Conservation (phyloP, 2,888 invertebrate species). For the Schizaphis graminum region DNA sequence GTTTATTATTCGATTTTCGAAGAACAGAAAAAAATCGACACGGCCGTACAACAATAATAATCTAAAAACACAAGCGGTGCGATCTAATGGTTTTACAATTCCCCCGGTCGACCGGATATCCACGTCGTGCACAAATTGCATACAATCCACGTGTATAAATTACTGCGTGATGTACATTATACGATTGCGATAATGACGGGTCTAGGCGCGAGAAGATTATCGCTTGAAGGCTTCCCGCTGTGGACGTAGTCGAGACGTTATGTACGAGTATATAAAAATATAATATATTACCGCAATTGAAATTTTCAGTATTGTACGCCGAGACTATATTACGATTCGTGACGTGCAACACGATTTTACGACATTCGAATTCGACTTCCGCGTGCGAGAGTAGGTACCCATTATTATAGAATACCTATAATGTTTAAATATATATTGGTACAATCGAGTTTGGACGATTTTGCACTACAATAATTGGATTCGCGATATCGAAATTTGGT, state of each 20-base stretch:
- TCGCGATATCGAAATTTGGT: not conserved
- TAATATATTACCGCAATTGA: not conserved
- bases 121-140: not conserved
- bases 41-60: too few relatives aligned
- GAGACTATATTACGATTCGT: conserved; percentile 9
- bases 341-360: conserved; percentile 27
- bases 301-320: not conserved
- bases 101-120: not conserved
- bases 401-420: not conserved
- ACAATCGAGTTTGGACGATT: not conserved
- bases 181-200: not conserved
- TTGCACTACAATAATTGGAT: not conserved
- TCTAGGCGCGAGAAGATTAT: not conserved
- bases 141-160: not conserved
- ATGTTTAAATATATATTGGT: not conserved
- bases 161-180: not conserved
- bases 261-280: not conserved
- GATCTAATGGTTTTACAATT: not conserved
- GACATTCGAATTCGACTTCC: conserved; percentile 6
- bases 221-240: not conserved
- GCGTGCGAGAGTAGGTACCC: not conserved
- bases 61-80: not conserved
- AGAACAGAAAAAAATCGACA: not conserved
- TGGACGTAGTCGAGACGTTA: not conserved
- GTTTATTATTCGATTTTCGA: not conserved